Evolutionary conservation across 2,113 vertebrate species (phyloP).

Genomic region (Microtus pennsylvanicus): DNA sequence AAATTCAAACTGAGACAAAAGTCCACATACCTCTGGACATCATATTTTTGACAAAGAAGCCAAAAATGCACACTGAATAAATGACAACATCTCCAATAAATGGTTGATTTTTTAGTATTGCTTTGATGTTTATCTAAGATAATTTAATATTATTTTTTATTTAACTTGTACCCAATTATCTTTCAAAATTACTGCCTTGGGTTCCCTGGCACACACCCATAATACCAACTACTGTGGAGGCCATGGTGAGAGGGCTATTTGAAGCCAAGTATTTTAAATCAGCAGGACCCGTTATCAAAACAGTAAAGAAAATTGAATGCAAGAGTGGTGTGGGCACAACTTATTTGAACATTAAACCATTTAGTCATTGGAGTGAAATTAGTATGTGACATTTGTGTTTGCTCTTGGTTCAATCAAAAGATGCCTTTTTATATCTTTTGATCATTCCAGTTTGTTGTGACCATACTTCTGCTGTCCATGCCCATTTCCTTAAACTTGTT

Average conservation of each 20-base stretch:
- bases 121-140: slow-evolving; percentile 65
- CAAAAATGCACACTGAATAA: neutral
- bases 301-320: neutral
- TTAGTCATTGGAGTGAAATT: slow-evolving; percentile 62
- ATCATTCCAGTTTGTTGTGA: slow-evolving; percentile 26
- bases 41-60: neutral
- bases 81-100: neutral
- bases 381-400: slow-evolving; percentile 8
- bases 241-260: neutral
- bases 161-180: slow-evolving; percentile 39
- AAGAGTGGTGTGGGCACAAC: slow-evolving; percentile 48
- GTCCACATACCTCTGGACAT: neutral
- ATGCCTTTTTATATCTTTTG: neutral
- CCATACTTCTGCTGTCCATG: neutral
- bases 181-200: slow-evolving; percentile 51
- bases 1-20: neutral
- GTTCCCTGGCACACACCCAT: neutral
- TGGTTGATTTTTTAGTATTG: slow-evolving; percentile 53
- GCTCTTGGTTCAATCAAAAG: slow-evolving; percentile 45
- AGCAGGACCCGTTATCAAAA: neutral
- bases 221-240: neutral
- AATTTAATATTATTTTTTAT: slow-evolving; percentile 70
- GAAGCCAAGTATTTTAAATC: neutral
- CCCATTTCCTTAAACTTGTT: neutral
- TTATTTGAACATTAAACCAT: slow-evolving; percentile 61